Percentiles rank a stretch among this genome's conserved stretches.
phyloP scores from a whole-genome alignment of 2,888 invertebrate species.

The Sabellastarte sp. region DNA sequence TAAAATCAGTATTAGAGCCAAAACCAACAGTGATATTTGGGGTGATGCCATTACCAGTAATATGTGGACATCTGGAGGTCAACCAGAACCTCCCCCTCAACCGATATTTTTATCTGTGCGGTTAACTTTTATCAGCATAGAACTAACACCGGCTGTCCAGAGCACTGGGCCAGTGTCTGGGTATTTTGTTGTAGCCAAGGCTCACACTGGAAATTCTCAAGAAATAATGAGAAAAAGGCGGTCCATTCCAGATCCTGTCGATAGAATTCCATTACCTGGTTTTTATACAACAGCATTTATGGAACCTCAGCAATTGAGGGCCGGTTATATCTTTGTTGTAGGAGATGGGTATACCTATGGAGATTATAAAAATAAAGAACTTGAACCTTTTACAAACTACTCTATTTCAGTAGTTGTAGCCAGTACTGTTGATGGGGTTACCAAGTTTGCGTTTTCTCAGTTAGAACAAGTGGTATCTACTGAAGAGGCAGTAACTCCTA shows the following conservation, averaged over 20 bases:
- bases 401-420: slow-evolving; percentile 73
- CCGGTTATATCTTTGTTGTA: slow-evolving; percentile 69
- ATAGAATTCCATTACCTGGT: slow-evolving; percentile 66
- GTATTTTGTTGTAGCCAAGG: slow-evolving; percentile 58
- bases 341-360: slow-evolving; percentile 76
- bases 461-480: slow-evolving; percentile 19
- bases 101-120: slow-evolving; percentile 69
- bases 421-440: slow-evolving; percentile 69
- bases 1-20: too few species aligned
- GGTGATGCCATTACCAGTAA: too few species aligned
- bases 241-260: slow-evolving; percentile 52
- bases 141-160: slow-evolving; percentile 69
- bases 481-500: not conserved
- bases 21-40: too few species aligned
- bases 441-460: slow-evolving; percentile 58
- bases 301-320: slow-evolving; percentile 62
- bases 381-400: slow-evolving; percentile 66
- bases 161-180: slow-evolving; percentile 75
- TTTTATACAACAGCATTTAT: slow-evolving; percentile 69
- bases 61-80: slow-evolving; percentile 75
- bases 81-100: slow-evolving; percentile 68
- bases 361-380: slow-evolving; percentile 74
- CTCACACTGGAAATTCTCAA: too few species aligned
- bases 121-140: slow-evolving; percentile 69
- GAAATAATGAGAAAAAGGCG: slow-evolving; percentile 1